A percentile compares a stretch with the other conserved stretches of the same genome.
Evolutionary conservation across 2,888 invertebrate genomes (phyloP).

Genomic region (Pantelozetes paolii): DNA sequence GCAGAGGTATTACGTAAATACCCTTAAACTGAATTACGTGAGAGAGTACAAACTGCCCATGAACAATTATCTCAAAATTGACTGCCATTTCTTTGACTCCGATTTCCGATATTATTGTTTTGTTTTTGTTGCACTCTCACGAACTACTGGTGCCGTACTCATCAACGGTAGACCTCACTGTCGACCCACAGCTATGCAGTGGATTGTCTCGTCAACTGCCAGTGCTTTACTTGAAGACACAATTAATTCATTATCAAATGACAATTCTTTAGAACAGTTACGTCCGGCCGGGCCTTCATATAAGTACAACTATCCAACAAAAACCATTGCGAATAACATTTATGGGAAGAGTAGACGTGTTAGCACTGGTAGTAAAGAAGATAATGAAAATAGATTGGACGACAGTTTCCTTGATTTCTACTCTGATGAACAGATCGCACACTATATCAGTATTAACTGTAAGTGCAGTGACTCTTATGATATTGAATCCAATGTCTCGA

Average conservation of each 20-base stretch:
- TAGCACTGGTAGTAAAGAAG: not conserved
- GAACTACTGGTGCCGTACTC: conserved; percentile 19
- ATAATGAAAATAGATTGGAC: not conserved
- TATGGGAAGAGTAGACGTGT: conserved; percentile 17
- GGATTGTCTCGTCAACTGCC: not conserved
- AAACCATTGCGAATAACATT: not conserved
- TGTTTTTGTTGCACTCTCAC: conserved; percentile 18
- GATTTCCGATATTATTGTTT: conserved; percentile 34
- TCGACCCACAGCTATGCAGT: conserved; percentile 3
- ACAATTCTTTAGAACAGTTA: not conserved
- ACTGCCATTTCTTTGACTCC: conserved; percentile 28
- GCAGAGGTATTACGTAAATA: not conserved
- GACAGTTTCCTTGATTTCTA: not conserved
- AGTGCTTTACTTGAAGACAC: not conserved
- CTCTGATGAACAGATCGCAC: not conserved
- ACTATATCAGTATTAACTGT: not conserved
- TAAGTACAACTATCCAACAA: conserved; percentile 24
- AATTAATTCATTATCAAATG: not conserved
- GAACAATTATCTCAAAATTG: conserved; percentile 25
- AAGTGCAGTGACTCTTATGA: conserved; percentile 12
- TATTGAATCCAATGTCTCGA: not conserved
- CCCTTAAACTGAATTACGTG: conserved; percentile 31
- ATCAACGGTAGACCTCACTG: conserved; percentile 24
- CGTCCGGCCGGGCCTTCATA: conserved; percentile 15
- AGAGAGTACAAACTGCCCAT: conserved; percentile 30